phyloP scores from a whole-genome alignment of 2,797 vertebrate genomes.

The Fundulus diaphanus region DNA sequence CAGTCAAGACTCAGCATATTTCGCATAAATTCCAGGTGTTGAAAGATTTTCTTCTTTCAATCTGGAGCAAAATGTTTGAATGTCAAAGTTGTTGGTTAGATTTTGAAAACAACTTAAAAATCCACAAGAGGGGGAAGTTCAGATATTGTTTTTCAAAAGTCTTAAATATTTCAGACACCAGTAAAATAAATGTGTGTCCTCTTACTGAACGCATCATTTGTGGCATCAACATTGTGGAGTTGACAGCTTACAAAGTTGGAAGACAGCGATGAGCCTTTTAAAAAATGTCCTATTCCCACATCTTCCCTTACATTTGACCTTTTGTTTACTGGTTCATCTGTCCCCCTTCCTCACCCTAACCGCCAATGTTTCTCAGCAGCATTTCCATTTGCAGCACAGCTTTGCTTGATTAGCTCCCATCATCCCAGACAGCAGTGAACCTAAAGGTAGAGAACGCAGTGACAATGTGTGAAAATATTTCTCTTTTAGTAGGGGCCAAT shows the following conservation, averaged over 20 bases:
- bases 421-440: slow-evolving; percentile 33
- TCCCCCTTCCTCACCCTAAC: slow-evolving; percentile 4
- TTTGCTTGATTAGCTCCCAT: slow-evolving; percentile 69
- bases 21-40: not conserved
- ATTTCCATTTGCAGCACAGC: slow-evolving; percentile 20
- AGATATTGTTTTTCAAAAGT: not conserved
- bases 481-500: slow-evolving; percentile 7
- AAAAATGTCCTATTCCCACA: slow-evolving; percentile 41
- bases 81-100: not conserved
- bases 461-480: slow-evolving; percentile 46
- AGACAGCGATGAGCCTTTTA: slow-evolving; percentile 30
- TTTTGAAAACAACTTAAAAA: not conserved
- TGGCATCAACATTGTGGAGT: not conserved
- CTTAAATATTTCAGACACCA: not conserved
- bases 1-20: not conserved
- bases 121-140: not conserved
- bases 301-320: slow-evolving; percentile 23
- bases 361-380: slow-evolving; percentile 44
- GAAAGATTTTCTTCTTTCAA: not conserved
- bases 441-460: slow-evolving; percentile 25
- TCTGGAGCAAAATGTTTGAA: not conserved
- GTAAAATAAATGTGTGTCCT: not conserved
- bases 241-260: not conserved
- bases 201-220: slow-evolving; percentile 2
- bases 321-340: slow-evolving; percentile 14